Evolutionary conservation across 2,113 vertebrate genomes (phyloP), one percentile per base, ranked within the genome.

Genomic region (Pontoporia blainvillei): DNA sequence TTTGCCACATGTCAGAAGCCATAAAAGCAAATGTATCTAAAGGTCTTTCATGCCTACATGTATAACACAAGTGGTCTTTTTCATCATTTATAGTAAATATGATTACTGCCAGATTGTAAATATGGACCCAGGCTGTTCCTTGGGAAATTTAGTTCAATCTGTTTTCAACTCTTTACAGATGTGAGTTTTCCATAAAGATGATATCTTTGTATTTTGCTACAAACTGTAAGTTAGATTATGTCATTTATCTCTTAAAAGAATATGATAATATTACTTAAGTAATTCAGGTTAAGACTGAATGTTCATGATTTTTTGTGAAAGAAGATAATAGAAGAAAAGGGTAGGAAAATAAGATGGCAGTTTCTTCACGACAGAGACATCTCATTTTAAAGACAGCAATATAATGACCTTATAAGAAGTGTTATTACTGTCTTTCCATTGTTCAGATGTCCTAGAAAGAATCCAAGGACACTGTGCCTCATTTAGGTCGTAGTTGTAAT

Each of bases 81-180:
- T 95, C 88, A 72, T 98, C 85, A 88, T 96, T 96, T 95, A 73
- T 49, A 95, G 90, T 96, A 96, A 96, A 96, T 92, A 92, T 95
- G 83, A 97, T 97, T 96, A 94, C 95, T 97, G 90, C 97, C 97
- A 97, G 94, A 97, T 95, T 97, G 69, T 78, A 96, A 94, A 93
- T 95, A 96, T 96, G 95, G 73, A 75, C 69, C 71, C 87, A 94
- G 92, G 54, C 72, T 96, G 66, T 97, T 96, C 62, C 41, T 90
- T 73, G 81, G 67, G 76, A 96, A 87, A 93, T 96, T 94, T 87
- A 93, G 31, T 96, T 86, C 62, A 92, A 79, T 92, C 57, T 95
- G 59, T 90, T 97, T 97, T 82, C 91, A 97, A 95, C 59, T 93
- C 41, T 93, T 96, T 88, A 91, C 85, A 97, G 94, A 96, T 96